phyloP scores from a whole-genome alignment of 2,113 vertebrate species.

The Lepisosteus osseus region DNA sequence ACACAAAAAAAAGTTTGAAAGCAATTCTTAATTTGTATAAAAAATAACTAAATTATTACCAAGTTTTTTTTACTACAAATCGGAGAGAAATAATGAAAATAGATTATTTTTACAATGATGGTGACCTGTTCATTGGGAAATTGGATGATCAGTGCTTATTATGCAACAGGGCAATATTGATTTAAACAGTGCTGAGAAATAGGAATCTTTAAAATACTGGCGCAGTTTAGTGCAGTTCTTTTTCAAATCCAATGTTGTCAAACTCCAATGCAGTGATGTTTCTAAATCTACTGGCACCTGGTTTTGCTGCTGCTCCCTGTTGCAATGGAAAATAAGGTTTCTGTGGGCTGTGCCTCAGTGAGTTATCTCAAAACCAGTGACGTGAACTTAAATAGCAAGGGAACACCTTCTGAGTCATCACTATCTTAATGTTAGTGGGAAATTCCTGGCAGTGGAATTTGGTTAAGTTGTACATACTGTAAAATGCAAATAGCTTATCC shows the following conservation, averaged over 20 bases:
- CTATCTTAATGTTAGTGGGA: slow-evolving; percentile 33
- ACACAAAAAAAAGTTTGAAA: neutral
- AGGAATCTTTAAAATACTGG: neutral
- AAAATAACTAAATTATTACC: slow-evolving; percentile 4
- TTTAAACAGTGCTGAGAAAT: neutral
- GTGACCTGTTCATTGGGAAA: too few relatives aligned
- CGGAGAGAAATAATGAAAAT: neutral
- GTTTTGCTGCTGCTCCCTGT: neutral
- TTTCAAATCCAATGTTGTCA: neutral
- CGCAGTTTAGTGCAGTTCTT: neutral
- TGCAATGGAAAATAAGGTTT: neutral
- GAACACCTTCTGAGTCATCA: slow-evolving; percentile 46
- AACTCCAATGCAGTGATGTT: neutral
- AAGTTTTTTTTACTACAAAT: neutral
- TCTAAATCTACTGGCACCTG: neutral
- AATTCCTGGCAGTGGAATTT: slow-evolving; percentile 35
- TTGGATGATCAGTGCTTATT: too few relatives aligned
- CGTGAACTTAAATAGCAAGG: slow-evolving; percentile 6
- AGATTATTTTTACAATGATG: too few relatives aligned
- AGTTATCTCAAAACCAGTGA: slow-evolving; percentile 6
- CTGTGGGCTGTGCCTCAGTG: neutral
- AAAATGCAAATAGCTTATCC: slow-evolving; percentile 29
- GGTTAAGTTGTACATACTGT: slow-evolving; percentile 26
- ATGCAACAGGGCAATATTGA: too few relatives aligned
- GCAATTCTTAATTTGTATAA: neutral